Conservation (phyloP, 1,140 invertebrate species). For the Ericerus pela region DNA sequence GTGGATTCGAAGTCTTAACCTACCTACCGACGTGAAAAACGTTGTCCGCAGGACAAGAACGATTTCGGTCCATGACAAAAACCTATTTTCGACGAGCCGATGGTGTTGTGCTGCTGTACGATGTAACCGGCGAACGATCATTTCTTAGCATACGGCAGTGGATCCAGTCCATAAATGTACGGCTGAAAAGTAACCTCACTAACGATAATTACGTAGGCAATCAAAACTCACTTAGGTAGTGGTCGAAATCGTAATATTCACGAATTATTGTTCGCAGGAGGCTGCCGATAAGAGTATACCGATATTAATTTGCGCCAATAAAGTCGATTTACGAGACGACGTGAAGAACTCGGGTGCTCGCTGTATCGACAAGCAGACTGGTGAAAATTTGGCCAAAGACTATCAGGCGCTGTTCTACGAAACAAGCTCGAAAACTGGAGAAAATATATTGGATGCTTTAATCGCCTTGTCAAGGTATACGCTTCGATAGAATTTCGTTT, state of each 20-base stretch:
- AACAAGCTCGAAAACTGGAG: slow-evolving; percentile 23
- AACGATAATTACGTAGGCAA: neutral
- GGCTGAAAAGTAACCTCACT: slow-evolving; percentile 16
- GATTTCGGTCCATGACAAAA: slow-evolving; percentile 49
- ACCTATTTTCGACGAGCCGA: slow-evolving; percentile 55
- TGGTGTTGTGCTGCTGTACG: slow-evolving; percentile 50
- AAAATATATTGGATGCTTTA: slow-evolving; percentile 20
- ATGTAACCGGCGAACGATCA: slow-evolving; percentile 45
- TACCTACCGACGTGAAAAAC: too few species aligned
- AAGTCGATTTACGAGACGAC: slow-evolving; percentile 21
- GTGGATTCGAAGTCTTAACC: too few species aligned
- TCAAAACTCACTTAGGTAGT: neutral
- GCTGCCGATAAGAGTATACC: slow-evolving; percentile 21
- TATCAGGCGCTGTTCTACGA: slow-evolving; percentile 20
- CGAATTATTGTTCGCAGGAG: slow-evolving; percentile 14
- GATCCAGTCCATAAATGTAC: slow-evolving; percentile 42
- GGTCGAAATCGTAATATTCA: too few species aligned
- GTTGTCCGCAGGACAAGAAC: slow-evolving; percentile 33
- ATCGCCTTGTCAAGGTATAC: slow-evolving; percentile 19
- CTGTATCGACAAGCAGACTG: slow-evolving; percentile 18
- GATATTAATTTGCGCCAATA: slow-evolving; percentile 22
- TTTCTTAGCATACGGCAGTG: slow-evolving; percentile 48
- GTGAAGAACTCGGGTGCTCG: slow-evolving; percentile 16
- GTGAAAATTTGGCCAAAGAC: slow-evolving; percentile 19
- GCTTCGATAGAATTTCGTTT: neutral